phyloP scores from a whole-genome alignment of 64 coral and sea anemone genomes.

The Porites australiensis region DNA sequence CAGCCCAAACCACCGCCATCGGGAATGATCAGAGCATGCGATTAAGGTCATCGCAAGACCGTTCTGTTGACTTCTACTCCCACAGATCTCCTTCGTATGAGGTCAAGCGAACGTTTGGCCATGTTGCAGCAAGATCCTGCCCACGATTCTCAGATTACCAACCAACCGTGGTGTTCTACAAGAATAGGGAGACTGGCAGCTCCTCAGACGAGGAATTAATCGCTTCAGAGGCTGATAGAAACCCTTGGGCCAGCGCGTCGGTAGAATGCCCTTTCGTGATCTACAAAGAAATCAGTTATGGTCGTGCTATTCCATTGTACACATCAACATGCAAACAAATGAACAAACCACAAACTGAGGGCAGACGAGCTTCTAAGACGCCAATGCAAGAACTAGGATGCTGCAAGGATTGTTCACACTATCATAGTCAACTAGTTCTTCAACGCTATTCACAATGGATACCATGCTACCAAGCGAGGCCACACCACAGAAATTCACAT shows the following conservation, averaged over 20 bases:
- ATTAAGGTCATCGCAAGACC: neutral
- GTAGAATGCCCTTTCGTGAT: neutral
- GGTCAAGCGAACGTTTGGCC: neutral
- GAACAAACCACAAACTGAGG: neutral
- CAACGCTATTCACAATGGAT: neutral
- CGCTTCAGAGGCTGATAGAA: neutral
- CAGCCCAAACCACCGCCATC: too few species aligned
- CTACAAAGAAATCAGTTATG: too few species aligned
- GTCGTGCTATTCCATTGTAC: too few species aligned
- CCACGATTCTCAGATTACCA: neutral
- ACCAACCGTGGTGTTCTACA: neutral
- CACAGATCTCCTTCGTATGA: neutral
- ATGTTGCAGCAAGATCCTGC: neutral
- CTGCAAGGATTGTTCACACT: too few species aligned
- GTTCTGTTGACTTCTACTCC: too few species aligned
- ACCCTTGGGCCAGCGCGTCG: too few species aligned
- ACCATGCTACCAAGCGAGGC: neutral
- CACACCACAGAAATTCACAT: neutral
- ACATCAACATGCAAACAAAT: too few species aligned
- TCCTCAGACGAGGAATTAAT: neutral
- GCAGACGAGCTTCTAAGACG: neutral
- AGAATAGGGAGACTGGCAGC: neutral
- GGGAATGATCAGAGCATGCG: too few species aligned
- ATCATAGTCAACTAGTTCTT: neutral
- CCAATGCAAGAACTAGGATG: too few species aligned